Evolutionary conservation across 2,797 vertebrate species (phyloP), one percentile per base, ranked within the genome.

Genomic region (Chelidonichthys spinosus): DNA sequence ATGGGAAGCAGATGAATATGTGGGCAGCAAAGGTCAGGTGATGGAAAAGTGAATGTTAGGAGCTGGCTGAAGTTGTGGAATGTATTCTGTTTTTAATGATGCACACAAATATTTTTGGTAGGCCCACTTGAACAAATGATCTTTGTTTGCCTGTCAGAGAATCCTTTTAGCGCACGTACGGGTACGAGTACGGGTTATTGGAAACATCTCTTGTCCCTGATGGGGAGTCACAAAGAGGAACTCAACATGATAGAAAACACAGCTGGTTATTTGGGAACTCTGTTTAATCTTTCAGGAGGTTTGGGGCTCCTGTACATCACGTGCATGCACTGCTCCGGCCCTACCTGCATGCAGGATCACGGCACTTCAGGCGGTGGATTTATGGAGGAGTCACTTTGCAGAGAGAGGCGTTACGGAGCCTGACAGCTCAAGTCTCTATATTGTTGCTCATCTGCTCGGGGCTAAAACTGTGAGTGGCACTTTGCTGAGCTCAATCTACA

Each of bases 371-470:
- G 93, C 94, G 0, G 18, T 90, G 63, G 82, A 74, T 3, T 17
- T 93, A 35, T 99, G 98, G 98, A 90, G 83, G 46, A 85, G 61
- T 4, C 83, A 92, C 82, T 99, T 99, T 79, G 88, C 94, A 62
- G 78, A 87, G 56, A 92, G 89, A 15, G 94, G 95, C 3, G 94
- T 99, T 73, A 92, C 94, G 0, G 98, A 99, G 89, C 95, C 98
- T 0, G 90, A 46, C 5, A 93, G 93, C 55, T 99, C 97, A 56
- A 96, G 96, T 75, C 93, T 95, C 47, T 95, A 97, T 85, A 98
- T 99, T 1, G 87, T 97, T n/a, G 95, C 98, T n/a, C 95, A 98
- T 86, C 93, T 97, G 62, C 95, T 99, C 4, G 97, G 98, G 86
- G 95, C 95, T 78, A 98, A 98, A 95, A 98, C 96, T 82, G 98